Evolutionary conservation across 2,888 invertebrate genomes (phyloP).

Genomic region (Ophion ventricosus): DNA sequence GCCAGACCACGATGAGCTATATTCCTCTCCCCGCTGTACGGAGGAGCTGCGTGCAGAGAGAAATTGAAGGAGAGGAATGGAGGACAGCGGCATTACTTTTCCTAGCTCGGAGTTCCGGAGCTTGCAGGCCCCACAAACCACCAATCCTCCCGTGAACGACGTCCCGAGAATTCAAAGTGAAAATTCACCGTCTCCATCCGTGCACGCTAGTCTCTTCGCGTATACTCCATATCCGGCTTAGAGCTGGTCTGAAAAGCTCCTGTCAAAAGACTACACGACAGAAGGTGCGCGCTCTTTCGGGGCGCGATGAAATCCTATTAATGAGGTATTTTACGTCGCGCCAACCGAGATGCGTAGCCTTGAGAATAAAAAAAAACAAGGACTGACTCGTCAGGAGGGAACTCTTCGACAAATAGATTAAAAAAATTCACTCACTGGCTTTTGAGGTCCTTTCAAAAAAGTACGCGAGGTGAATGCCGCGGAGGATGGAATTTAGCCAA

Average conservation of each 20-base stretch:
- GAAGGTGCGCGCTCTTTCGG: constrained; percentile 1
- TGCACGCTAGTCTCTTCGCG: constrained; percentile 40
- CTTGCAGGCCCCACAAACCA: constrained; percentile 29
- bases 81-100: constrained; percentile 49
- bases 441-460: background rate
- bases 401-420: background rate
- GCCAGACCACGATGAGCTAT: constrained; percentile 37
- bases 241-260: constrained; percentile 16
- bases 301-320: constrained; percentile 13
- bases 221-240: constrained; percentile 30
- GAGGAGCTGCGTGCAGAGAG: constrained; percentile 35
- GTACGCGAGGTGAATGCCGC: constrained; percentile 40
- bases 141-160: constrained; percentile 50
- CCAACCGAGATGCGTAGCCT: background rate
- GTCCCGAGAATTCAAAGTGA: constrained; percentile 52
- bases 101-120: constrained; percentile 24
- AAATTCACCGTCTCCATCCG: constrained; percentile 3
- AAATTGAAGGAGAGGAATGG: constrained; percentile 22
- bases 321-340: constrained; percentile 5
- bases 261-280: background rate
- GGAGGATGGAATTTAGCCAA: constrained; percentile 59
- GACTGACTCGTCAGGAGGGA: background rate
- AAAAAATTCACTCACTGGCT: background rate
- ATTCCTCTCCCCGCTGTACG: constrained; percentile 47
- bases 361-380: background rate